Evolutionary conservation across 2,113 vertebrate species (phyloP), one percentile per base, ranked within the genome.

Genomic region (Aspidoscelis tigris): DNA sequence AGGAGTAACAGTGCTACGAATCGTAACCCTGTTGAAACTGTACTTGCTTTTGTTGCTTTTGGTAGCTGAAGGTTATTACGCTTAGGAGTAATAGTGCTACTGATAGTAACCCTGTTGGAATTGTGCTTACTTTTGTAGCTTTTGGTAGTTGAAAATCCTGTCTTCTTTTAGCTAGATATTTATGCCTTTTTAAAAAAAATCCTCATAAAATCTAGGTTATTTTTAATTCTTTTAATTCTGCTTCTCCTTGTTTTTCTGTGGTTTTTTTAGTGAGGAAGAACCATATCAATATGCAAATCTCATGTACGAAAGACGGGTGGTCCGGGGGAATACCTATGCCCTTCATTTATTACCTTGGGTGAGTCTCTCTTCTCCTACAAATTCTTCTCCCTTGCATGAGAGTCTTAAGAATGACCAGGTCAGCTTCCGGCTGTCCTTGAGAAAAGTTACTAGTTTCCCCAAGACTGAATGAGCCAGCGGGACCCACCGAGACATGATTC

Each of bases 261-360:
- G 33, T 33, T 33, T 33, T 88, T 88, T 2, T 92, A 99, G 98
- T 82, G 84, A 84, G n/a, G 96, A 95, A 26, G 93, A 91, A 0
- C 85, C 90, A 0, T 2, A n/a, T 3, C 90, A 3, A 21, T 96
- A 94, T 65, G 95, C 95, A 83, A 98, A 99, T 91, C 97, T 99
- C 55, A 98, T 98, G 97, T 96, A 96, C 26, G 98, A 99, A 88
- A 91, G 96, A 1, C 96, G 97, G 18, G 97, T 99, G 83, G 95
- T 99, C 87, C 96, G 98, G 12, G 98, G 99, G 88, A 98, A 96
- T 86, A 98, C 97, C 0, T 97, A 98, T 0, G 95, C 97, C 2
- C 92, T 96, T 1, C 93, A 94, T 0, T 50, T 93, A 0, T 21
- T 92, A 1, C 96, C 95, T 0, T 66, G 76, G 94, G 97, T 97